These are phyloP conservation scores for Gerosis bhagava DNA, from an alignment of 2,888 invertebrate genomes.

Conservation along the genomic window DNA sequence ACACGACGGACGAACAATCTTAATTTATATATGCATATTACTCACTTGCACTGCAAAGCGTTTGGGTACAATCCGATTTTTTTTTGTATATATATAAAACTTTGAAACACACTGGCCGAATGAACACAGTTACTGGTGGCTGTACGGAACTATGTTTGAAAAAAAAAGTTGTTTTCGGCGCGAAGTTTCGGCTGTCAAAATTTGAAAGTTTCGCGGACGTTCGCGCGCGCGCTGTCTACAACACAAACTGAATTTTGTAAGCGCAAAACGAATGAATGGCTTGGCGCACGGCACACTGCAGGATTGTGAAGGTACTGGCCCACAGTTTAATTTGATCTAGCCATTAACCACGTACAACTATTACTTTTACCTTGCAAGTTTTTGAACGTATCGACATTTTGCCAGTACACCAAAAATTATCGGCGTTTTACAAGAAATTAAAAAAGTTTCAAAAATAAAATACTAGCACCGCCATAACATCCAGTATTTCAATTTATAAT, in stretches of 20 bases:
- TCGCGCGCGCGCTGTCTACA: constrained; percentile 74
- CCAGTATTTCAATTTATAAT: too few species aligned
- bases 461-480: too few species aligned
- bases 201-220: constrained; percentile 70
- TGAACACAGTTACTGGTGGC: constrained; percentile 29
- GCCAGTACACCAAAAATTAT: constrained; percentile 1
- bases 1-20: constrained; percentile 73
- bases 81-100: too few species aligned
- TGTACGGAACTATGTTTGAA: constrained; percentile 30
- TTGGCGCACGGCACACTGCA: constrained; percentile 54
- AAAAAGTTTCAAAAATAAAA: too few species aligned
- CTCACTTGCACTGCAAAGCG: constrained; percentile 75
- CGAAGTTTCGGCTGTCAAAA: constrained; percentile 55
- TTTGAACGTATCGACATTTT: constrained; percentile 25
- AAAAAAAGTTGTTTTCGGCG: constrained; percentile 42
- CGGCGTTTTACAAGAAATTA: too few species aligned
- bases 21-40: constrained; percentile 51
- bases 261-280: constrained; percentile 63
- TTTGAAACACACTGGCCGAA: constrained; percentile 43
- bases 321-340: constrained; percentile 44
- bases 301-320: constrained; percentile 69
- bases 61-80: constrained; percentile 72
- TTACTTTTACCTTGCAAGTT: constrained; percentile 29
- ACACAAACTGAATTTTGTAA: constrained; percentile 77
- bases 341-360: constrained; percentile 29